phyloP scores from a whole-genome alignment of 2,113 vertebrate species.

The Numenius arquata region DNA sequence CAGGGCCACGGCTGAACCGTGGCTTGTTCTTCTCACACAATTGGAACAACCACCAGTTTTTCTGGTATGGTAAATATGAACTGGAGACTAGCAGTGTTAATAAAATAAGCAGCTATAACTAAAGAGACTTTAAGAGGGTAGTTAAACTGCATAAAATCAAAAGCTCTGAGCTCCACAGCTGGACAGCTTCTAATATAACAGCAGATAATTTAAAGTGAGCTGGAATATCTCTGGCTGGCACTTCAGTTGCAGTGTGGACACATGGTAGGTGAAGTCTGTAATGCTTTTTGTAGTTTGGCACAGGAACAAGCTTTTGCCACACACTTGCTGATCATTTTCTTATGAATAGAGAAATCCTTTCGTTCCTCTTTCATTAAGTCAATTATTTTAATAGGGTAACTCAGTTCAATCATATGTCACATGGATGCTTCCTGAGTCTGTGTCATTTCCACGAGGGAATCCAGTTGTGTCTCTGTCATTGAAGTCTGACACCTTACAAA shows the following conservation, averaged over 20 bases:
- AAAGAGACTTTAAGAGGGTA: neutral
- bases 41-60: neutral
- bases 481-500: neutral
- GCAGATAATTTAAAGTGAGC: neutral
- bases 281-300: neutral
- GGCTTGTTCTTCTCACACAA: neutral
- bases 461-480: constrained; percentile 20
- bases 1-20: neutral
- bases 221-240: neutral
- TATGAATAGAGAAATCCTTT: neutral
- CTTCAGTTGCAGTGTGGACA: neutral
- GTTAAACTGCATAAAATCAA: neutral
- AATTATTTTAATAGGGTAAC: constrained; percentile 54
- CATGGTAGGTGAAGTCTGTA: neutral
- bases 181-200: neutral
- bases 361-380: neutral
- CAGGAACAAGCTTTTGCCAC: neutral
- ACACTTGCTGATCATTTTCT: neutral
- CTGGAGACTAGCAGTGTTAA: neutral
- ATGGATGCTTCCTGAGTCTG: constrained; percentile 66
- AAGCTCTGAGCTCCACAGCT: neutral
- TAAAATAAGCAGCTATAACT: neutral
- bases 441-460: constrained; percentile 8
- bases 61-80: neutral
- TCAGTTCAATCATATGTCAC: constrained; percentile 36